A percentile compares a stretch with the other conserved stretches of the same genome.
Evolutionary conservation across 2,888 invertebrate species (phyloP).

Genomic region (Xanthorhoe designata): DNA sequence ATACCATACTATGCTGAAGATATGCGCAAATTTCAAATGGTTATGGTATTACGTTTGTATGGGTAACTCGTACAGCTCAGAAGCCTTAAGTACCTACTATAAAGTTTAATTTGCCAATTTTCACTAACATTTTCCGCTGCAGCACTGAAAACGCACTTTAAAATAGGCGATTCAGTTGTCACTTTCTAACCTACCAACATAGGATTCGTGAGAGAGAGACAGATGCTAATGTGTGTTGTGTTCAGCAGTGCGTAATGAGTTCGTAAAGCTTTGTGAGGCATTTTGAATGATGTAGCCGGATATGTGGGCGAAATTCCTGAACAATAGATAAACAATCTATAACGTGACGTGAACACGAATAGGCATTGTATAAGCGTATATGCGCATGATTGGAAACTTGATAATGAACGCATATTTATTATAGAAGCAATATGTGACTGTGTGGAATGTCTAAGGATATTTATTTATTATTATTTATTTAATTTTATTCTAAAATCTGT

Average conservation of each 20-base stretch:
- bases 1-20: no score
- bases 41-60: no score
- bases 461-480: no score
- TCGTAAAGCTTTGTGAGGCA: conserved; percentile 30
- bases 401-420: background rate
- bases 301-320: conserved; percentile 7
- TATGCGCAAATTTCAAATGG: no score
- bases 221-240: conserved; percentile 37
- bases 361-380: background rate
- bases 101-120: background rate
- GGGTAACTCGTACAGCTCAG: no score
- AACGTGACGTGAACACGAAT: background rate
- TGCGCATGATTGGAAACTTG: background rate
- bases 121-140: background rate
- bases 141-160: conserved; percentile 18
- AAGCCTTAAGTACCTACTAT: no score
- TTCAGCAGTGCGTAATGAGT: conserved; percentile 41
- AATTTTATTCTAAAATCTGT: no score
- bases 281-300: conserved; percentile 23
- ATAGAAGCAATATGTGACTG: no score
- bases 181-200: conserved; percentile 14
- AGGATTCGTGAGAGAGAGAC: conserved; percentile 28
- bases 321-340: conserved; percentile 14
- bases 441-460: no score
- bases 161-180: conserved; percentile 12